A percentile compares a stretch with the other conserved stretches of the same genome.
These are phyloP conservation scores for Pipistrellus pygmaeus DNA, from an alignment of 2,797 vertebrate species.

Conservation along the genomic window DNA sequence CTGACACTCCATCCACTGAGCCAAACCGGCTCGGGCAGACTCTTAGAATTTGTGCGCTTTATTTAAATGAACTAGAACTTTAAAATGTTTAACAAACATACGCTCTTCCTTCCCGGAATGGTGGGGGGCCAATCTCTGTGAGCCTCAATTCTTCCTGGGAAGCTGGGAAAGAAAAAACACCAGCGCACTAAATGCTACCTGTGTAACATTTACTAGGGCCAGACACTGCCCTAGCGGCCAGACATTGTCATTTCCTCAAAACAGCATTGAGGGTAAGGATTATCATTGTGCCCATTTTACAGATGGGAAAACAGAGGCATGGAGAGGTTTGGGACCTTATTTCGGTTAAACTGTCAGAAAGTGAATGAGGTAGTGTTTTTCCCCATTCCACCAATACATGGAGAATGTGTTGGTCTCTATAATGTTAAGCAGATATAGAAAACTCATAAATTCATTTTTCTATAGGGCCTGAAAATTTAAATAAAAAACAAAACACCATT, in stretches of 20 bases:
- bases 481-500: not conserved
- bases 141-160: slow-evolving; percentile 4
- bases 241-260: slow-evolving; percentile 23
- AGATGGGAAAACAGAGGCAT: not conserved
- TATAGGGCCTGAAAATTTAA: not conserved
- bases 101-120: not conserved
- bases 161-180: not conserved
- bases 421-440: not conserved
- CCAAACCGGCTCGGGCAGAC: too few relatives aligned
- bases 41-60: not conserved
- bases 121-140: not conserved
- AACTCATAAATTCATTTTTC: not conserved
- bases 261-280: not conserved
- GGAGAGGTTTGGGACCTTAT: not conserved
- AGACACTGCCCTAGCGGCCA: not conserved
- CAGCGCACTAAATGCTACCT: slow-evolving; percentile 12
- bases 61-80: slow-evolving; percentile 1
- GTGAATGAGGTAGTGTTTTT: not conserved
- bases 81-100: not conserved
- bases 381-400: not conserved
- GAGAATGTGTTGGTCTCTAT: not conserved
- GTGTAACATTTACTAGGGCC: not conserved
- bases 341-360: not conserved
- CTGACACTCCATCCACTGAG: too few relatives aligned
- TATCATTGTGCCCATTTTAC: not conserved